These are phyloP conservation scores for Cnemophilus loriae DNA, from an alignment of 2,113 vertebrate species.

Conservation along the genomic window DNA sequence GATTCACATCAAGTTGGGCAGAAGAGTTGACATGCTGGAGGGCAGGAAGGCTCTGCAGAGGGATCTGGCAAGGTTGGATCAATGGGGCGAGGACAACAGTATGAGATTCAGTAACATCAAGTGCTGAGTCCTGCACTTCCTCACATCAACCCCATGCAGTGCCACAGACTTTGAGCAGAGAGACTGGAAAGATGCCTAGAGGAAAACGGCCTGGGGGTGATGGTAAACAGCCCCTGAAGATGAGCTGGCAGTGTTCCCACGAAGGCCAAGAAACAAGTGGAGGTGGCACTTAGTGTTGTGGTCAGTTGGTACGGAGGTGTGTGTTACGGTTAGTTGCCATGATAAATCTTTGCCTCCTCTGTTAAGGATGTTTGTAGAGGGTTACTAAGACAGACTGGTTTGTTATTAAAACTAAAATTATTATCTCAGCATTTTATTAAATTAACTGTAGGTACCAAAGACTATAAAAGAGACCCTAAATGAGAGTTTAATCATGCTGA, in stretches of 20 bases:
- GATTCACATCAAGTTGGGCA: neutral
- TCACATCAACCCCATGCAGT: neutral
- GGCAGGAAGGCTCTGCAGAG: neutral
- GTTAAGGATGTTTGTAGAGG: neutral
- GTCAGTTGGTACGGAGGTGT: neutral
- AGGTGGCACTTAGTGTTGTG: neutral
- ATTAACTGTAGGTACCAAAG: neutral
- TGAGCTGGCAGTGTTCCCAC: neutral
- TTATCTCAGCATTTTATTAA: neutral
- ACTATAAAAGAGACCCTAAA: neutral
- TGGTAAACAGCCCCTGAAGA: neutral
- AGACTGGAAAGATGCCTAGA: neutral
- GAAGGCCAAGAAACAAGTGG: no score
- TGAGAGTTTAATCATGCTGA: neutral
- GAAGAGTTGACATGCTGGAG: neutral
- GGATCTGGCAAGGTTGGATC: neutral
- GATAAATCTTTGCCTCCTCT: neutral
- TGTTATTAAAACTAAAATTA: neutral
- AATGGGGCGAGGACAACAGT: neutral
- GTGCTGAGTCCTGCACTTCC: neutral
- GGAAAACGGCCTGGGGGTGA: neutral
- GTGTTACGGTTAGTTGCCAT: no score
- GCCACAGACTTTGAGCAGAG: neutral
- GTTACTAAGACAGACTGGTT: neutral
- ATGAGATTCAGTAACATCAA: neutral